Base-by-base conservation (phyloP, 2,113 vertebrate species). In the Eubucco bourcierii region DNA sequence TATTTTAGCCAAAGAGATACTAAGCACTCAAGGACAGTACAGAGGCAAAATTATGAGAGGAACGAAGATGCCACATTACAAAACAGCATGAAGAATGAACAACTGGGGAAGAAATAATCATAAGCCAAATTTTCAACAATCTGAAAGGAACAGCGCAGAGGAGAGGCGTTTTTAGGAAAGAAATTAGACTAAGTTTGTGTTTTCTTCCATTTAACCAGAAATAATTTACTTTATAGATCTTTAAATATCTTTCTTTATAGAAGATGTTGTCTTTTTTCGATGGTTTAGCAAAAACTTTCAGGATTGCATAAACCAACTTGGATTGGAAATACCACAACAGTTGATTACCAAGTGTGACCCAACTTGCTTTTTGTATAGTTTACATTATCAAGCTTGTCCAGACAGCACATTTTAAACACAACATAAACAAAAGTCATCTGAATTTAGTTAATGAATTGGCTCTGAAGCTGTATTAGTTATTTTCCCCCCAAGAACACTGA, bases 391-490 rank as follows among this genome's bases (percentile, higher is more conserved):
- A 60, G 53, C 66, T 78, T 58, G 37, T 53, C 39, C 63, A 93
- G 70, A 84, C 63, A 47, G 83, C 39, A 87, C 25, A 88, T 68
- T 79, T 79, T 88, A 91, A 88, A 64, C n/a, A 5, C 21, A 58
- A 61, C 50, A 64, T 78, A 95, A 94, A 93, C 64, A 91, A 84
- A 83, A 95, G 27, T 80, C 83, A 95, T 93, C 90, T 94, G 90
- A 93, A 84, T 75, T 75, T 44, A 88, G 73, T 86, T 88, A 90
- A 80, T 46, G 27, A 65, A 59, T 75, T 88, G 88, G 77, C 72
- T 86, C 55, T 90, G 58, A 75, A 2, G 7, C 70, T 34, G 20
- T 29, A 68, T 23, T 70, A 73, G n/a, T 4, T 88, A 85, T 64
- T 61, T 74, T 37, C 56, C 23, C 21, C 3, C 50, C 71, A 65